A percentile compares a stretch with the other conserved stretches of the same genome.
Conservation (phyloP, 2,113 vertebrate species). For the Notothenia coriiceps region DNA sequence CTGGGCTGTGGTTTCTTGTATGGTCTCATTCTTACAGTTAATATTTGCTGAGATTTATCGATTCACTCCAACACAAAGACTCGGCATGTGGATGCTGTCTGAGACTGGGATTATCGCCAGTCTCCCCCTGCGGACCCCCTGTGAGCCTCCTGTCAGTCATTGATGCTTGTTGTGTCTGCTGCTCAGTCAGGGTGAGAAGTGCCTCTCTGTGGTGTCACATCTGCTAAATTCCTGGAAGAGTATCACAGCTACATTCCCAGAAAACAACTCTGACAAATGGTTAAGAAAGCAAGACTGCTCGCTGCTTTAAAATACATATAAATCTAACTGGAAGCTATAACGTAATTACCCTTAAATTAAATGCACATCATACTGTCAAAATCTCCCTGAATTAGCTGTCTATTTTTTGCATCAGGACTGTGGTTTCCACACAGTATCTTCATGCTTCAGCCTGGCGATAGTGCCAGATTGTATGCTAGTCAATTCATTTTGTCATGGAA, state of each 20-base stretch:
- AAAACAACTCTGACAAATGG: background rate
- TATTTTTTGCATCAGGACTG: constrained; percentile 7
- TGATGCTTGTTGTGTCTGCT: background rate
- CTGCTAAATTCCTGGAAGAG: constrained; percentile 24
- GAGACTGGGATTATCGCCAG: constrained; percentile 63
- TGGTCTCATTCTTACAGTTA: constrained; percentile 5
- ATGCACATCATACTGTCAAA: background rate
- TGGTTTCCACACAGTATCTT: background rate
- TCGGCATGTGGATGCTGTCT: constrained; percentile 34
- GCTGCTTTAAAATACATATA: background rate
- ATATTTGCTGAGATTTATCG: constrained; percentile 7
- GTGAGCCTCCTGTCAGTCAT: constrained; percentile 30
- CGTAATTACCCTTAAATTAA: background rate
- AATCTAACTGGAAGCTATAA: background rate
- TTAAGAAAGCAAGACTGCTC: background rate
- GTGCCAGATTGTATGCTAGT: constrained; percentile 42
- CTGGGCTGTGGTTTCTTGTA: background rate
- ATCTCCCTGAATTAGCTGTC: background rate
- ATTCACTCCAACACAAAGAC: constrained; percentile 33
- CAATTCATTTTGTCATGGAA: constrained; percentile 53
- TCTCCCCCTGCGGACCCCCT: constrained; percentile 42
- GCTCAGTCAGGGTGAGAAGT: constrained; percentile 11
- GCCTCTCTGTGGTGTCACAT: constrained; percentile 42
- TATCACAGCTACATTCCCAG: constrained; percentile 5
- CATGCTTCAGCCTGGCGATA: constrained; percentile 23